A percentile compares a stretch with the other conserved stretches of the same genome.
These are phyloP conservation scores for Campoplex nolae DNA, from an alignment of 2,888 invertebrate species.

Conservation along the genomic window DNA sequence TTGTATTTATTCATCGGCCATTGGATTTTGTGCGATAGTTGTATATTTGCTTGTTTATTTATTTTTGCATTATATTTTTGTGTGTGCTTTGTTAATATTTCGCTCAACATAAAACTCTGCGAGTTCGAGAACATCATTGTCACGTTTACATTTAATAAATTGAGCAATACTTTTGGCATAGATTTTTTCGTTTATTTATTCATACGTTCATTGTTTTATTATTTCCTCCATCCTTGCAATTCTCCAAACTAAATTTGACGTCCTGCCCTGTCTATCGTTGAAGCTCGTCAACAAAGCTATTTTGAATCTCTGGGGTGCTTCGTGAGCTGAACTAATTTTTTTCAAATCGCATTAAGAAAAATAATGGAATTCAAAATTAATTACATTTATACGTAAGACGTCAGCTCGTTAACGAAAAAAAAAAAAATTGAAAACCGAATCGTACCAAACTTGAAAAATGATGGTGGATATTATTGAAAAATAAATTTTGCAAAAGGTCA, in stretches of 20 bases:
- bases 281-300: not conserved
- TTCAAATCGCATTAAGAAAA: not conserved
- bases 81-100: conserved; percentile 33
- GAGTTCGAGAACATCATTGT: conserved; percentile 22
- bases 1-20: conserved; percentile 36
- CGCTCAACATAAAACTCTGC: not conserved
- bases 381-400: too few species aligned
- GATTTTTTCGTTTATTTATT: conserved; percentile 11
- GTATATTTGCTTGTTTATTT: conserved; percentile 56
- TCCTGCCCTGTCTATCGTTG: not conserved
- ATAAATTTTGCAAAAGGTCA: too few species aligned
- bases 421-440: too few species aligned
- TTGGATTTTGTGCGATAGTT: conserved; percentile 26
- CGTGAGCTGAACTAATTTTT: not conserved
- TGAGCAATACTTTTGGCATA: conserved; percentile 17
- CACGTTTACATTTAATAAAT: conserved; percentile 40
- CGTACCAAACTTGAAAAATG: too few species aligned
- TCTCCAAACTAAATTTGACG: not conserved
- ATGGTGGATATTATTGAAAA: too few species aligned
- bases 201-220: not conserved
- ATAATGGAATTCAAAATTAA: too few species aligned
- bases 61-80: conserved; percentile 46
- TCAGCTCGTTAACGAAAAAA: too few species aligned
- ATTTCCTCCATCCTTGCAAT: not conserved
- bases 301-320: not conserved